Base-by-base conservation (phyloP, 2,797 vertebrate genomes). In the Oreortyx pictus region DNA sequence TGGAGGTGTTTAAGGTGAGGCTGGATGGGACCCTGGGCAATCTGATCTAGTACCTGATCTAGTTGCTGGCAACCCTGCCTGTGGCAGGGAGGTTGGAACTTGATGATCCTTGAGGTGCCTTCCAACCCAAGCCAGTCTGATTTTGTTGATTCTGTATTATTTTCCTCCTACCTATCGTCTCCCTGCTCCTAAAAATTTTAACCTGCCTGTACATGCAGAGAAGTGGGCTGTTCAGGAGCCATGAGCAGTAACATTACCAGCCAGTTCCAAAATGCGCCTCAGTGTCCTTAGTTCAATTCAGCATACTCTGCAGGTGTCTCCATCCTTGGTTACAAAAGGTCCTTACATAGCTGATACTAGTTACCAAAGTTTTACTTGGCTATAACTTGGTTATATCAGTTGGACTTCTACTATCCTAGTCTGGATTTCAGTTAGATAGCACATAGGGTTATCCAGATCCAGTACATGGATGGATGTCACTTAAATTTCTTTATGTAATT, bases 351-450 rank as follows among this genome's bases (percentile, higher is more conserved):
- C 5, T 83, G 49, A 78, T 68, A 54, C 14, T 22, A 75, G 12
- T 31, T 49, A 57, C 54, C 19, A 4, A 82, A 54, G 8, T 9
- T 81, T 29, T 31, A 50, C 37, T 4, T 5, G 35, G n/a, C 33
- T 66, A 24, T 17, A 68, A 25, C 35, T 25, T 6, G 4, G n/a
- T 35, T 78, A 88, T 75, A 78, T 65, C 67, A 61, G 46, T 78
- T 88, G 37, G 11, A 61, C 16, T 59, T 0, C 0, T 66, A 27
- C 13, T 35, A 43, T 60, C 2, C 1, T 29, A 73, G 52, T 44
- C 33, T 91, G 43, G 11, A 31, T 9, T n/a, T 35, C 41, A 33
- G 13, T 71, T 22, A 37, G 14, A 11, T 22, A 61, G 64, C 18
- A 37, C 13, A 39, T 3, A 6, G 12, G 17, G 6, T 49, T 50